phyloP scores from a whole-genome alignment of 2,797 vertebrate species.

The Melanotaenia trifasciata region DNA sequence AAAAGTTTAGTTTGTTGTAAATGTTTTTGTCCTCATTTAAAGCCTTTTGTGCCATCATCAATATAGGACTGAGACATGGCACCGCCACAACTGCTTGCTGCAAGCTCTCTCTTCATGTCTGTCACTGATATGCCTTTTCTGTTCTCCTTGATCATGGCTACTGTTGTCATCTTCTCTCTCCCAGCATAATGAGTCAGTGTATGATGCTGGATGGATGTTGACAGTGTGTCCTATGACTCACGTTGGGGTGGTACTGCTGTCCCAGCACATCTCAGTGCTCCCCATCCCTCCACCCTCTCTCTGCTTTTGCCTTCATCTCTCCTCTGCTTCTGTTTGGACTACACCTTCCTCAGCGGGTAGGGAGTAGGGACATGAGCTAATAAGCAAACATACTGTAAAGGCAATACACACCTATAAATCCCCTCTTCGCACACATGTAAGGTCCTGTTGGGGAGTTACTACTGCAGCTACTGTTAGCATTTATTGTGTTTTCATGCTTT shows the following conservation, averaged over 20 bases:
- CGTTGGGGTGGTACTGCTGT: slow-evolving; percentile 69
- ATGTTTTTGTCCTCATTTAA: slow-evolving; percentile 13
- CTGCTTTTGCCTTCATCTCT: slow-evolving; percentile 11
- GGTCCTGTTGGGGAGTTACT: slow-evolving; percentile 1
- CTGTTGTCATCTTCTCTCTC: slow-evolving; percentile 71
- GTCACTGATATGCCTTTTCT: slow-evolving; percentile 40
- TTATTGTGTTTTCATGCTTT: slow-evolving; percentile 34
- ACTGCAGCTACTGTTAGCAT: slow-evolving; percentile 4
- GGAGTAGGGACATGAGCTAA: slow-evolving; percentile 33
- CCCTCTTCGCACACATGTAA: background rate
- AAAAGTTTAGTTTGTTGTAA: background rate
- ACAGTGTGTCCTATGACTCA: slow-evolving; percentile 75
- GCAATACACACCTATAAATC: slow-evolving; percentile 21
- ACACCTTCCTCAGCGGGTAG: slow-evolving; percentile 19
- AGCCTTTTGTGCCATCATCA: slow-evolving; percentile 13
- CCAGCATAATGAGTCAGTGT: slow-evolving; percentile 75
- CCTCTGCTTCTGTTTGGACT: slow-evolving; percentile 29
- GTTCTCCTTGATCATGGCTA: slow-evolving; percentile 69
- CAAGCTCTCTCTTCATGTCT: slow-evolving; percentile 41
- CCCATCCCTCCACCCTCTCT: background rate
- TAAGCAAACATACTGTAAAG: slow-evolving; percentile 52
- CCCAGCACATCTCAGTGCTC: slow-evolving; percentile 62
- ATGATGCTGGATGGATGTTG: slow-evolving; percentile 75
- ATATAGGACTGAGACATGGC: slow-evolving; percentile 5
- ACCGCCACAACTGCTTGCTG: slow-evolving; percentile 47